Evolutionary conservation across 1,140 invertebrate species (phyloP).

Genomic region (Drosophila bipectinata): DNA sequence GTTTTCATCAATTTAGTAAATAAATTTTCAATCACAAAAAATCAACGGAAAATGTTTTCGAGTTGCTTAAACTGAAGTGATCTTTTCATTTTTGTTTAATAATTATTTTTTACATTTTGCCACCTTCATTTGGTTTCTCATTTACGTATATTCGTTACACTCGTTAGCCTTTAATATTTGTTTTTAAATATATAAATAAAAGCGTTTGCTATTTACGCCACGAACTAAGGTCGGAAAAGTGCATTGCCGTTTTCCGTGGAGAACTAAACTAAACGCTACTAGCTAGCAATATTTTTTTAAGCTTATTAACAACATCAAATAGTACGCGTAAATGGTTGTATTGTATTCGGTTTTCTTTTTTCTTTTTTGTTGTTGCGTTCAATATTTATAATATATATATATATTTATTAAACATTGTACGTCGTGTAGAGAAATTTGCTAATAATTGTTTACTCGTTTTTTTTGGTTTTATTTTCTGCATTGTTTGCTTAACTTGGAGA

Average conservation of each 20-base stretch:
- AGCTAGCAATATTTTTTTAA: conserved; percentile 70
- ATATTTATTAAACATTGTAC: conserved; percentile 73
- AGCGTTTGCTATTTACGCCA: conserved; percentile 75
- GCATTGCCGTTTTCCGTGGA: conserved; percentile 20
- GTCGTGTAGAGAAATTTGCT: conserved; percentile 78
- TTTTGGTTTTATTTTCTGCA: conserved; percentile 56
- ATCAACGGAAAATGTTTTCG: conserved; percentile 66
- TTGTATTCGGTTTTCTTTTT: conserved; percentile 30
- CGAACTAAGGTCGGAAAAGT: conserved; percentile 64
- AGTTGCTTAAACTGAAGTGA: conserved; percentile 40
- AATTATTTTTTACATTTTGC: conserved; percentile 56
- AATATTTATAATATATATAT: conserved; percentile 36
- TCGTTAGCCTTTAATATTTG: conserved; percentile 72
- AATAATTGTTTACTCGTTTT: conserved; percentile 66
- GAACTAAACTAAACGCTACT: conserved; percentile 73
- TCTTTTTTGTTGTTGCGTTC: conserved; percentile 36
- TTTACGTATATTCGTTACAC: conserved; percentile 81
- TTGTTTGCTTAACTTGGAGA: conserved; percentile 73
- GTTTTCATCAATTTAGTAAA: conserved; percentile 72
- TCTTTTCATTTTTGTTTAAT: conserved; percentile 17
- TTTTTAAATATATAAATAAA: conserved; percentile 61
- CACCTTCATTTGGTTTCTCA: conserved; percentile 52
- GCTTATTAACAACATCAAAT: conserved; percentile 82
- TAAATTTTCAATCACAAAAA: conserved; percentile 79
- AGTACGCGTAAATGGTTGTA: conserved; percentile 64